Evolutionary conservation across 1,140 invertebrate species (phyloP).

Genomic region (Amphibalanus amphitrite): DNA sequence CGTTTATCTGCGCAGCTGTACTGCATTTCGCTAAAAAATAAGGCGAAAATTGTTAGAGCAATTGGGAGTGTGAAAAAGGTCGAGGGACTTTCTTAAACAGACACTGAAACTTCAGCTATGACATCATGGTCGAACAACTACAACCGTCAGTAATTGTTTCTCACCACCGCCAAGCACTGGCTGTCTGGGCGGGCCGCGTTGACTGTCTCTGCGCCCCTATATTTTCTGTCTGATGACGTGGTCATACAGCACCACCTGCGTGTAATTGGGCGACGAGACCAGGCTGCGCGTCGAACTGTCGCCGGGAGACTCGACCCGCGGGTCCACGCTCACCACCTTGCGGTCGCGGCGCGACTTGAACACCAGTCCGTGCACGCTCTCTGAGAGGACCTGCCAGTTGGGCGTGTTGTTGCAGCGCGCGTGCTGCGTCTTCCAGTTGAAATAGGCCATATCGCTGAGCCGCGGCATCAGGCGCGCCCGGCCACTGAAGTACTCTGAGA

Average conservation of each 20-base stretch:
- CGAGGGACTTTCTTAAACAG: too few species aligned
- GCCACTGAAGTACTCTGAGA: conserved; percentile 46
- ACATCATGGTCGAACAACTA: too few species aligned
- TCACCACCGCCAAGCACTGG: too few species aligned
- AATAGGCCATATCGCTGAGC: conserved; percentile 48
- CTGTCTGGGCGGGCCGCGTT: too few species aligned
- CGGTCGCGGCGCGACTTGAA: conserved; percentile 45
- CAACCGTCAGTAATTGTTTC: too few species aligned
- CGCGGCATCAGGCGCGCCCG: conserved; percentile 40
- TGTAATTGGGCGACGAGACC: background rate
- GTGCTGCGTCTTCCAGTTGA: conserved; percentile 47
- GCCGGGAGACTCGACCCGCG: conserved; percentile 29
- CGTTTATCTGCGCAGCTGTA: too few species aligned
- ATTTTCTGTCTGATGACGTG: background rate
- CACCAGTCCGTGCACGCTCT: conserved; percentile 40
- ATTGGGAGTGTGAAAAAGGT: too few species aligned
- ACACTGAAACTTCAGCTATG: too few species aligned
- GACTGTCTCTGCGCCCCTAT: too few species aligned
- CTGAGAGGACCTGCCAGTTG: conserved; percentile 47
- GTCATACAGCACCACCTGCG: background rate
- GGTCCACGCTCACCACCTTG: conserved; percentile 37
- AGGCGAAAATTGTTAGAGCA: too few species aligned
- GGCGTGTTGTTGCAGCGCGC: conserved; percentile 42
- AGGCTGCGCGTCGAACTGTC: conserved; percentile 30
- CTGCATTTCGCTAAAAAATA: too few species aligned